Conservation (phyloP, 1,140 invertebrate genomes). For the Ephestia elutella region DNA sequence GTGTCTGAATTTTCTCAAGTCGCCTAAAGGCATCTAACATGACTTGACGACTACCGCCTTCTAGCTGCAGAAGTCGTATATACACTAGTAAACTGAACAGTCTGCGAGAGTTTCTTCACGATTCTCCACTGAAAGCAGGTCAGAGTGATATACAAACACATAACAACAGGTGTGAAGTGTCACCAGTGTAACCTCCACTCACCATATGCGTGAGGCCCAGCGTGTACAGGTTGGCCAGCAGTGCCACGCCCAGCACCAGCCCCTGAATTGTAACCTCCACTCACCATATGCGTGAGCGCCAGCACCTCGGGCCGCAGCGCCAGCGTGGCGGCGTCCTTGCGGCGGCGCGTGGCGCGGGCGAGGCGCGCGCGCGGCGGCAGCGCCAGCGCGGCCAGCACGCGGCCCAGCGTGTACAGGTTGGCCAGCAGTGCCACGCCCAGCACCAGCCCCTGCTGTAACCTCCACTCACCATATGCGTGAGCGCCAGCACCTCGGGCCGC, state of each 20-base stretch:
- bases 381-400: slow-evolving; percentile 81
- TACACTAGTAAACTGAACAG: too few relatives aligned
- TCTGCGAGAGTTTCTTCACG: too few relatives aligned
- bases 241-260: slow-evolving; percentile 77
- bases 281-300: slow-evolving; percentile 88
- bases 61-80: too few relatives aligned
- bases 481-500: slow-evolving; percentile 88
- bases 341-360: slow-evolving; percentile 81
- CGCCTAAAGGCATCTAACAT: too few relatives aligned
- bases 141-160: too few relatives aligned
- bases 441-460: slow-evolving; percentile 67
- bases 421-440: slow-evolving; percentile 83
- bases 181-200: too few relatives aligned
- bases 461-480: slow-evolving; percentile 85
- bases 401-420: slow-evolving; percentile 89
- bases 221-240: slow-evolving; percentile 91
- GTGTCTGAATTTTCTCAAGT: too few relatives aligned
- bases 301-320: slow-evolving; percentile 90
- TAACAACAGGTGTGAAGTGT: too few relatives aligned
- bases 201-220: slow-evolving; percentile 90
- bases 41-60: too few relatives aligned
- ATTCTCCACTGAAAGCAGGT: too few relatives aligned
- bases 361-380: slow-evolving; percentile 88
- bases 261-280: slow-evolving; percentile 60
- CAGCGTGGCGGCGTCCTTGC: slow-evolving; percentile 84